phyloP scores from a whole-genome alignment of 2,113 vertebrate species.

The Microcebus lehilahytsara region DNA sequence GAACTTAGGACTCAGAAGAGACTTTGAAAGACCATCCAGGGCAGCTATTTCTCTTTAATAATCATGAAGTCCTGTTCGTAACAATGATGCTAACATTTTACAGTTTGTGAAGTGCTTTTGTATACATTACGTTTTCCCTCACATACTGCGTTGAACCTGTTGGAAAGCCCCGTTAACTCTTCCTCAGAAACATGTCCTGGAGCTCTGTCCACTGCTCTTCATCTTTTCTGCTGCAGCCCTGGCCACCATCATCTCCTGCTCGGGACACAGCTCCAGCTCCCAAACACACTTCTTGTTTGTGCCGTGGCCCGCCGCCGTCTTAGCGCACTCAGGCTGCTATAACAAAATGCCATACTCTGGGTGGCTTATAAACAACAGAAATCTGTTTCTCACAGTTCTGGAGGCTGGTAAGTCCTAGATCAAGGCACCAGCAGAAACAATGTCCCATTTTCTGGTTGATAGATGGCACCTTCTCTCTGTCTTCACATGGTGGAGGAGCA shows the following conservation, averaged over 20 bases:
- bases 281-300: neutral
- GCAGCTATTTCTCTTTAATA: neutral
- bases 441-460: neutral
- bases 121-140: neutral
- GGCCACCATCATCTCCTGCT: neutral
- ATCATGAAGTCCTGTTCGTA: neutral
- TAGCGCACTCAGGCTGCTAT: neutral
- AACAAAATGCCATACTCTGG: neutral
- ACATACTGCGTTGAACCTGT: neutral
- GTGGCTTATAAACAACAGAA: neutral
- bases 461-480: neutral
- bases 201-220: neutral
- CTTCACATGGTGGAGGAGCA: neutral
- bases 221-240: neutral
- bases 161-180: neutral
- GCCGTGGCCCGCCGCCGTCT: neutral
- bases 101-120: neutral
- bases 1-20: neutral
- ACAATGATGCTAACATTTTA: neutral
- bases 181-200: neutral
- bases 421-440: neutral
- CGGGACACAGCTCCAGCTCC: neutral
- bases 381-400: neutral
- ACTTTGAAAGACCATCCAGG: neutral
- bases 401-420: neutral